Percentiles rank a stretch among this genome's conserved stretches.
Evolutionary conservation across 92 coral and sea anemone genomes (phyloP).

Genomic region (Ricordea florida): DNA sequence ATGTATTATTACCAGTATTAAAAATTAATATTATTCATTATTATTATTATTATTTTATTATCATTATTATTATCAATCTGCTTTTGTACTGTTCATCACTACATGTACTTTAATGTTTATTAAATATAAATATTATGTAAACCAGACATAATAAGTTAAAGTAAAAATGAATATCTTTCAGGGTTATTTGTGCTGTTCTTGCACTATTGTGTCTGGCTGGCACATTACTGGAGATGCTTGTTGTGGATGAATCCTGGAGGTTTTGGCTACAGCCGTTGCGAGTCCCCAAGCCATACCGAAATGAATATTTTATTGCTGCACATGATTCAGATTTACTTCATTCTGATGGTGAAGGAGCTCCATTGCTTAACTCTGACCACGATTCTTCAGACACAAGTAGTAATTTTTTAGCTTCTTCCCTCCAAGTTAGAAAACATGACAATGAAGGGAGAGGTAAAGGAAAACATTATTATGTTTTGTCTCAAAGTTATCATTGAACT

Average conservation of each 20-base stretch:
- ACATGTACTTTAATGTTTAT: background rate
- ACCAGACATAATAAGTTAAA: too few relatives aligned
- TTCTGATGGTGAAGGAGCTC: background rate
- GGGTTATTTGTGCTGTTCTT: slow-evolving; percentile 8
- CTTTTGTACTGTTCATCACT: too few relatives aligned
- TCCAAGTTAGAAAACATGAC: background rate
- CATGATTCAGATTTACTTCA: background rate
- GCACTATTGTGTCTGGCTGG: slow-evolving; percentile 19
- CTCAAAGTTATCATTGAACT: too few relatives aligned
- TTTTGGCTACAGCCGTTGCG: slow-evolving; percentile 22
- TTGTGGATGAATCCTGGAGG: slow-evolving; percentile 22
- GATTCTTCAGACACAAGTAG: background rate
- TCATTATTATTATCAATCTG: too few relatives aligned
- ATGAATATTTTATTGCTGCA: background rate
- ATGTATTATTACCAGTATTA: too few relatives aligned
- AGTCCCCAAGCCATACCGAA: background rate
- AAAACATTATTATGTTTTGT: too few relatives aligned
- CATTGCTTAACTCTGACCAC: background rate
- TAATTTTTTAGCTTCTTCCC: background rate
- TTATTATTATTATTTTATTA: too few relatives aligned
- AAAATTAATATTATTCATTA: too few relatives aligned
- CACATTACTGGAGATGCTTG: slow-evolving; percentile 1
- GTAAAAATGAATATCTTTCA: background rate
- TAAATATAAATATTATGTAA: background rate
- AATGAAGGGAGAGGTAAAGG: slow-evolving; percentile 2